Evolutionary conservation across 2,888 invertebrate species (phyloP), one percentile per base, ranked within the genome.

Genomic region (Erannis defoliaria): DNA sequence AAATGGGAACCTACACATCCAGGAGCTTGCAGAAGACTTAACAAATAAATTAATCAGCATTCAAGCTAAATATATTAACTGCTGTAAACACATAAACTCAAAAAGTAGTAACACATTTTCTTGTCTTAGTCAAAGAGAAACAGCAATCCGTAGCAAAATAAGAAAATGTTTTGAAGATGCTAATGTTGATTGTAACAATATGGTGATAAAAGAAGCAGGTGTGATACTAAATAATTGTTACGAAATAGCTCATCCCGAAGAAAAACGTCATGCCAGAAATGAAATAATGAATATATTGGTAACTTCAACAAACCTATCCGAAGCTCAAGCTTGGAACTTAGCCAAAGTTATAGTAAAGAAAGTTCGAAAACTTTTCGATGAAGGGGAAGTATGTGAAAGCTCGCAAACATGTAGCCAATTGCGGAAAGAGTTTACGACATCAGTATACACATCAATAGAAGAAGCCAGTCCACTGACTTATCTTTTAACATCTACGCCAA

Each of bases 401-500:
- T 26, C 50, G 23, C 18, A 54, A 31, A 35, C 35, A 45, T 37
- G 12, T 49, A 35, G 49, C 37, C 61, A 45, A 38, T 21, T n/a
- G 38, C n/a, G 14, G 0, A 43, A 10, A 35, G 74, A 14, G 68
- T 68, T 29, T 18, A 61, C 64, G 10, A 19, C 78, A 26, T 71
- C 80, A 43, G 70, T 82, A 16, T 81, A 74, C 43, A 75, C 74
- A 31, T 80, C 75, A 40, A 55, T 75, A 62, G 63, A 70, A 62
- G 62, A 70, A 40, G 35, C 48, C 14, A 56, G 49, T 5, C 48
- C 65, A 18, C 59, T 46, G 6, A 58, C 60, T 16, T 61, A 54
- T 29, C 70, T 74, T 23, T 55, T 67, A 12, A 75, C 80, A 10
- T 85, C 84, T 0, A 81, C 84, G 4, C 84, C 78, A 5, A 81